Base-by-base conservation (phyloP, 2,888 invertebrate genomes). In the Miltochrista miniata region DNA sequence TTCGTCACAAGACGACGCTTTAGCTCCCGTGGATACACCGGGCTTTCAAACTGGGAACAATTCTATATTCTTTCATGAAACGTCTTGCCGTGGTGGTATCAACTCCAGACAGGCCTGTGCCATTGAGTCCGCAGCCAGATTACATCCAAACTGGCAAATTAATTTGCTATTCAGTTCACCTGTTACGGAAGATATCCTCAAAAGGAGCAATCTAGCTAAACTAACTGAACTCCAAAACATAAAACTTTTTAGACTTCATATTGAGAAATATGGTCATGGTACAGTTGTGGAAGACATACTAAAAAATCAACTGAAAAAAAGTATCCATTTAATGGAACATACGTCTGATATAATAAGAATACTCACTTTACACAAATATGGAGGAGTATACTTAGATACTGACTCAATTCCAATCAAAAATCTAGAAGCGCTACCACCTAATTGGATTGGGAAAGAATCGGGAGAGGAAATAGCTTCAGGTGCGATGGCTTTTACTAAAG, bases 381-480 rank as follows among this genome's bases (percentile, higher is more conserved):
- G 95, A 9, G 96, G 96, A 0, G 93, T 95, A 37, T 96, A 96
- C 71, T 75, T 96, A 45, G 96, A 96, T 68, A 81, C 95, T 58
- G 96, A 96, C 72, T 93, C 95, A 1, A 92, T 96, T 13, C 92
- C 95, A 2, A 87, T 92, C 30, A 94, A 92, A 57, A 85, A 90
- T 13, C 71, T 95, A 36, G 88, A 93, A 36, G 67, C 78, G 2
- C 69, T 94, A 10, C 81, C 71, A 7, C 66, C 72, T 9, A 93
- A 94, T 75, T 94, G 92, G 66, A 92, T 93, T 8, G 94, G 94
- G 0, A 92, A 92, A 5, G 93, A 94, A 52, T 93, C 93, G 77
- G 81, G 48, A 74, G 74, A 1, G 81, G 85, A 93, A 49, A 1
- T 64, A 10, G 48, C 53, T 12, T 40, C 64, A 13, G 61, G 42